Base-by-base conservation (phyloP, 2,113 vertebrate genomes). In the Apteryx owenii region DNA sequence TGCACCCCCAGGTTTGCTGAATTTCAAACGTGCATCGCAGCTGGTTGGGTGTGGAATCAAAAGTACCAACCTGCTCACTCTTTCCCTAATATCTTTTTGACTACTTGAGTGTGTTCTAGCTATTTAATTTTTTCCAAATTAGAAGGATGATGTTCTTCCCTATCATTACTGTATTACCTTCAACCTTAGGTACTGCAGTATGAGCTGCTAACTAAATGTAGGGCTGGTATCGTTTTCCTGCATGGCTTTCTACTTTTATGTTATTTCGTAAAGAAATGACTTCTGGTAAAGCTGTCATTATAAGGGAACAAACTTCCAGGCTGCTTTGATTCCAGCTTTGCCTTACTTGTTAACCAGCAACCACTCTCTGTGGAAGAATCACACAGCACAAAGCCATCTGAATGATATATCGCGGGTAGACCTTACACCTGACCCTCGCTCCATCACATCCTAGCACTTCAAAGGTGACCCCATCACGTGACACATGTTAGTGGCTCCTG, bases 391-490 rank as follows among this genome's bases (percentile, higher is more conserved):
- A 42, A 60, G 29, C 66, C 44, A 7, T 26, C 40, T 21, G 61
- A 69, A 18, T 23, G 15, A 22, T 8, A 0, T 10, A 0, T 58
- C 13, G 0, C 4, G 17, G 29, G 44, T 25, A 10, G 21, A 22
- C 22, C 4, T 46, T 16, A 23, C 62, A 12, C 65, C 44, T 2
- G n/a, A n/a, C n/a, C 42, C 16, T 50, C 25, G 0, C 25, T 26
- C 0, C 3, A 0, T 10, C 20, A 8, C 40, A 9, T 22, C 21
- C 33, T 60, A 5, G 51, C 12, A 3, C 81, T 22, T 22, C 60
- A 5, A 4, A 60, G 40, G 8, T 23, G 29, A 14, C 33, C 42
- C 14, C 14, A 4, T 48, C 51, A 0, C 3, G 22, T 21, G 53
- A 28, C 28, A 14, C 2, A 1, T 29, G 31, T 48, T 36, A 23